These are phyloP conservation scores for Hippoglossus stenolepis DNA, from an alignment of 2,113 vertebrate genomes.

Conservation along the genomic window DNA sequence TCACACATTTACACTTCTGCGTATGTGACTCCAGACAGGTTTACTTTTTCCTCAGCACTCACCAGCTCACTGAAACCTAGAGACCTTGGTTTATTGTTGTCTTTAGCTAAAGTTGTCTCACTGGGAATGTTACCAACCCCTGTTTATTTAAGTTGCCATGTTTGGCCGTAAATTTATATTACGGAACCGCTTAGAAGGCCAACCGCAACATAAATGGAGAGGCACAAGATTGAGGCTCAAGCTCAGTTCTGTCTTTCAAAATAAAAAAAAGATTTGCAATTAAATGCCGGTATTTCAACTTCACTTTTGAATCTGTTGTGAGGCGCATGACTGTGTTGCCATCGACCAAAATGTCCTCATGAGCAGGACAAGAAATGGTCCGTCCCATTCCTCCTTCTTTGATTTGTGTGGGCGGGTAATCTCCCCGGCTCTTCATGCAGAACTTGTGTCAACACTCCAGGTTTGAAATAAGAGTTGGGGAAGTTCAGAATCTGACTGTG, in stretches of 20 bases:
- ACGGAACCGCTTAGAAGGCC: too few species aligned
- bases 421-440: conserved; percentile 99
- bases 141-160: too few species aligned
- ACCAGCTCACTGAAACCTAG: neutral
- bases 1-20: neutral
- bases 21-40: conserved; percentile 13
- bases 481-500: neutral
- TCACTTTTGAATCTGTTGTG: conserved; percentile 99
- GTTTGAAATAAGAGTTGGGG: conserved; percentile 85
- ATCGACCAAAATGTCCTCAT: conserved; percentile 99
- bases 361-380: conserved; percentile 99
- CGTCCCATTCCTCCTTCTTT: conserved; percentile 99
- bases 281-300: conserved; percentile 99
- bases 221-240: too few species aligned
- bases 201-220: too few species aligned
- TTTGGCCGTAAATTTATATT: too few species aligned
- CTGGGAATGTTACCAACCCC: too few species aligned
- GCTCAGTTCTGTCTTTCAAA: too few species aligned
- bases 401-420: conserved; percentile 99
- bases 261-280: conserved; percentile 68
- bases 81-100: too few species aligned
- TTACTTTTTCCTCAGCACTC: neutral
- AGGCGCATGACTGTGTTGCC: conserved; percentile 99
- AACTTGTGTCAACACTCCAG: conserved; percentile 99
- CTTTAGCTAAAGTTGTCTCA: too few species aligned